Conservation (phyloP, 2,888 invertebrate species). For the Apoderus coryli region DNA sequence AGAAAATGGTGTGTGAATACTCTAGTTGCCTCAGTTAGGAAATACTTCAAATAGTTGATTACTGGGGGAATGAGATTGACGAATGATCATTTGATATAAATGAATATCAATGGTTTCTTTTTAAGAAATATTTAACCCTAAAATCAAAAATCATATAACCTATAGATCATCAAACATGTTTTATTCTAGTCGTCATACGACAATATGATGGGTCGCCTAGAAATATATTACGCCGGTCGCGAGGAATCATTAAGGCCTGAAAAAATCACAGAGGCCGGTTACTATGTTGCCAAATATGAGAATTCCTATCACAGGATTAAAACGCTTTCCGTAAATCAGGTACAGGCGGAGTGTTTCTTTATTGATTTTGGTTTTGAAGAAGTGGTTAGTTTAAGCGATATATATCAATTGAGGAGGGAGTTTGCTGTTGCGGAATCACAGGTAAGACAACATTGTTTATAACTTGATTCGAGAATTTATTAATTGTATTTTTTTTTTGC, state of each 20-base stretch:
- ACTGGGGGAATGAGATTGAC: too few species aligned
- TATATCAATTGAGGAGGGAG: constrained; percentile 46
- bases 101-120: too few species aligned
- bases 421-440: constrained; percentile 56
- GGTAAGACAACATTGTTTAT: constrained; percentile 34
- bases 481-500: too few species aligned
- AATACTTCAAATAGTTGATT: too few species aligned
- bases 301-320: constrained; percentile 33
- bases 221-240: constrained; percentile 26
- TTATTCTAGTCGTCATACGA: constrained; percentile 29
- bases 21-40: too few species aligned
- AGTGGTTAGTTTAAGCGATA: constrained; percentile 35
- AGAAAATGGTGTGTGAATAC: too few species aligned
- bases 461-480: too few species aligned
- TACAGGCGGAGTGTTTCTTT: constrained; percentile 40
- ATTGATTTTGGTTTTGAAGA: constrained; percentile 65
- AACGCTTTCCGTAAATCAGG: constrained; percentile 25
- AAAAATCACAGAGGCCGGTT: constrained; percentile 26
- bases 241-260: constrained; percentile 15
- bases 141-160: too few species aligned
- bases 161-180: too few species aligned
- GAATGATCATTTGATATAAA: too few species aligned
- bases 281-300: constrained; percentile 33
- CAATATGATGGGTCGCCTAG: constrained; percentile 30
- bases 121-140: too few species aligned